Evolutionary conservation across 2,888 invertebrate species (phyloP), one percentile per base, ranked within the genome.

Genomic region (Tenthredo distinguenda): DNA sequence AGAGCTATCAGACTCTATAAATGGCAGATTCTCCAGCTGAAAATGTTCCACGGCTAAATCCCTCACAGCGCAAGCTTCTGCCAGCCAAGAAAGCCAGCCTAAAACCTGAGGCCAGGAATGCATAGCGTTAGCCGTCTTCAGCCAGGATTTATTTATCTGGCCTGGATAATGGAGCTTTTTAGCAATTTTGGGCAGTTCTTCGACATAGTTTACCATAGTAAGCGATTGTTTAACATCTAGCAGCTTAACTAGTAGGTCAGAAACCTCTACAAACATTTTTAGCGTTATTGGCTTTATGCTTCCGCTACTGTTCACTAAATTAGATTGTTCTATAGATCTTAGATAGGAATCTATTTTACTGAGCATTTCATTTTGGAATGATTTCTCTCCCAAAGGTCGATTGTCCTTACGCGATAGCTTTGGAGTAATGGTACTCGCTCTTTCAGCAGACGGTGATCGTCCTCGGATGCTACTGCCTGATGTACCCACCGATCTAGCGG

Each of bases 101-200:
- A 95, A 90, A 74, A 95, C 95, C 58, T 95, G 94, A 0, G 95
- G 95, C 92, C 95, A 95, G 0, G 95, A 94, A 90, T 95, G 95
- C 89, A 94, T 93, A 0, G 95, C 94, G 92, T 95, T 95, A 5
- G 95, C 95, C 0, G 95, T 94, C 91, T 94, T 94, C 88, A 95
- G 91, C 95, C 95, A 95, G 0, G 95, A 95, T 92, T 95, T 95
- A 87, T 94, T 94, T 18, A 95, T 93, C 0, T 93, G 86, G 9
- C 95, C 95, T 0, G 95, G 95, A 93, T 95, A 95, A 88, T 94
- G 93, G 21, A 95, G 91, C 1, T 94, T 94, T 87, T 95, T 95
- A 5, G 94, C 93, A 82, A 94, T 88, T 87, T 94, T 94, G 0
- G 95, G 95, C 72, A 95, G 86, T 94, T 95, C 91, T 3, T 93